A percentile compares a stretch with the other conserved stretches of the same genome.
Conservation (phyloP, 2,888 invertebrate species). For the Linyphia triangularis region DNA sequence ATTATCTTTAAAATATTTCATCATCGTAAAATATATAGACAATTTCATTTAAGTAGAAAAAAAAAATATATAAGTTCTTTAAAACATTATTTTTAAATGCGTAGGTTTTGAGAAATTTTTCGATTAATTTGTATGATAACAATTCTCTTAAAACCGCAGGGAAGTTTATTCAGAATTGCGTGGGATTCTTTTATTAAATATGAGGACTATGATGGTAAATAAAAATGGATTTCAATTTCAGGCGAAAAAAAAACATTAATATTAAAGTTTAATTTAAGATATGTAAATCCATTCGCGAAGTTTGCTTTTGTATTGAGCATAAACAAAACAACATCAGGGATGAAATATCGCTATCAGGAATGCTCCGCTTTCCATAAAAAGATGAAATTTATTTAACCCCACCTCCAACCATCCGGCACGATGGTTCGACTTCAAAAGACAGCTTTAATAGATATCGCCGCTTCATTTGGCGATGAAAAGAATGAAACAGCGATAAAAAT, state of each 20-base stretch:
- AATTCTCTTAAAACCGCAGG: not conserved
- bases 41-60: too few relatives aligned
- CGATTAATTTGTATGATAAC: not conserved
- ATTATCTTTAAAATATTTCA: too few relatives aligned
- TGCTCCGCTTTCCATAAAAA: not conserved
- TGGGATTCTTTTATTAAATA: not conserved
- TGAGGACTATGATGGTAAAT: slow-evolving; percentile 7
- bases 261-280: slow-evolving; percentile 40
- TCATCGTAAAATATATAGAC: too few relatives aligned
- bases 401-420: not conserved
- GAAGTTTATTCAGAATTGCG: slow-evolving; percentile 14
- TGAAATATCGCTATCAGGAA: not conserved
- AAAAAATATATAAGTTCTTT: too few relatives aligned
- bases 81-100: too few relatives aligned
- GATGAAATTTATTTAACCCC: slow-evolving; percentile 51
- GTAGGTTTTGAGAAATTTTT: not conserved
- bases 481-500: slow-evolving; percentile 66
- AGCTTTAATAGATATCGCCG: slow-evolving; percentile 63
- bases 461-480: slow-evolving; percentile 62
- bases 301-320: not conserved
- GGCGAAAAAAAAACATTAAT: slow-evolving; percentile 32
- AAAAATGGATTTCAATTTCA: not conserved
- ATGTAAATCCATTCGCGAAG: not conserved
- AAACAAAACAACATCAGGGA: not conserved
- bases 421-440: slow-evolving; percentile 37